Base-by-base conservation (phyloP, 1,140 invertebrate species). In the Augochlora pura region DNA sequence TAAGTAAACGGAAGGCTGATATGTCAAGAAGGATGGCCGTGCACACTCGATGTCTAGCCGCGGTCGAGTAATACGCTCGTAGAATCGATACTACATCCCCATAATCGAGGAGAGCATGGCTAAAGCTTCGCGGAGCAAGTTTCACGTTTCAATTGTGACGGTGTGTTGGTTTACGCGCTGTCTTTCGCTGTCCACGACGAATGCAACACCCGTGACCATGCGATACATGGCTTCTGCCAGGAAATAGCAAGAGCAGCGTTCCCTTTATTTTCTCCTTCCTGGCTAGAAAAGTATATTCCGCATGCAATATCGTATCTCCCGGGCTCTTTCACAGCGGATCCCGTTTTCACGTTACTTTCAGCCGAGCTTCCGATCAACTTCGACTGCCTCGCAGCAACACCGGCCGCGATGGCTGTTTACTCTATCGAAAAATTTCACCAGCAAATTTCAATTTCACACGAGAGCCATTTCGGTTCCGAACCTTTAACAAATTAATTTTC, bases 201-300 rank as follows among this genome's bases (percentile, higher is more conserved):
- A 85, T 77, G 85, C 84, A 85, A 68, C 77, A 66, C 77, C 87
- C 85, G 74, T 81, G 77, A 80, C 84, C 87, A 86, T 90, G 88
- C 88, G 87, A 88, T 84, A 73, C 90, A 92, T 68, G 91, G 91
- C 91, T 91, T 92, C 91, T 89, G 88, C 89, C 89, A 87, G 87
- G 87, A 90, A 91, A 92, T 59, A 60, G 39, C 70, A 42, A 74
- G 21, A 70, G 42, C 52, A 32, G 14, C 25, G 66, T 59, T 25
- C 66, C 52, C 42, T 60, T 32, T n/a, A 39, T 10, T 54, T 73
- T 57, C 16, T 27, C 23, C 25, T n/a, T 16, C 54, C 21, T 25
- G 23, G 16, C 7, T 59, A 60, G 46, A 39, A 67, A 67, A 59
- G 7, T 59, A 4, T 67, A 32, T 32, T 23, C 54, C 32, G 3